Conservation (phyloP, 2,888 invertebrate species). For the Agrotis clavis region DNA sequence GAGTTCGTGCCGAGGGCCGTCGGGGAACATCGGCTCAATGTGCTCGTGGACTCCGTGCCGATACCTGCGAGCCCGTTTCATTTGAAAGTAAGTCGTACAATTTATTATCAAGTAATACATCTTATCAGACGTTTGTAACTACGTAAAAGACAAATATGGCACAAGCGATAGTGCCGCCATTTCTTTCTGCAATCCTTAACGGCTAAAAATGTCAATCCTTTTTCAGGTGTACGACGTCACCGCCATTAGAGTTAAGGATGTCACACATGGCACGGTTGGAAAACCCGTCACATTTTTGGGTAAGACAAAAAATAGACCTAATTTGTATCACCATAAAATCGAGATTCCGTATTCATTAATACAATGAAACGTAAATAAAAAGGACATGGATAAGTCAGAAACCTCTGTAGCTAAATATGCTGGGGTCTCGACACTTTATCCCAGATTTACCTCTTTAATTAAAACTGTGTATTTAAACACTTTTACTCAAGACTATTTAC, state of each 20-base stretch:
- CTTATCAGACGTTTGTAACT: not conserved
- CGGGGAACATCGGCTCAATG: slow-evolving; percentile 97
- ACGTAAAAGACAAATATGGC: not conserved
- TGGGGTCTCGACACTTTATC: too few relatives aligned
- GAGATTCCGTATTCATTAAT: too few relatives aligned
- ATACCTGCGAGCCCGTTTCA: slow-evolving; percentile 98
- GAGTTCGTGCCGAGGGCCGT: slow-evolving; percentile 98
- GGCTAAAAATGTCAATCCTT: not conserved
- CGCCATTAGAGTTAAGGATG: slow-evolving; percentile 98
- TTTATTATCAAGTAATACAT: not conserved
- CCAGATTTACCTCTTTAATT: too few relatives aligned
- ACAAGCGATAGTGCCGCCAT: not conserved
- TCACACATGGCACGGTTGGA: slow-evolving; percentile 96
- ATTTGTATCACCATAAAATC: too few relatives aligned
- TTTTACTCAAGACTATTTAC: too few relatives aligned
- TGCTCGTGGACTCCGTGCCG: slow-evolving; percentile 95
- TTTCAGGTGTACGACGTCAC: slow-evolving; percentile 96
- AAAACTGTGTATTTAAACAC: too few relatives aligned
- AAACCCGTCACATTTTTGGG: slow-evolving; percentile 97
- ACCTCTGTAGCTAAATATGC: too few relatives aligned
- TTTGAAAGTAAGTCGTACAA: slow-evolving; percentile 92
- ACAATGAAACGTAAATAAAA: too few relatives aligned
- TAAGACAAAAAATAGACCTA: slow-evolving; percentile 72
- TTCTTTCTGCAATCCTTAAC: fast-evolving
- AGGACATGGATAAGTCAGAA: too few relatives aligned